Conservation (phyloP, 2,888 invertebrate genomes). For the Eulithis testata region DNA sequence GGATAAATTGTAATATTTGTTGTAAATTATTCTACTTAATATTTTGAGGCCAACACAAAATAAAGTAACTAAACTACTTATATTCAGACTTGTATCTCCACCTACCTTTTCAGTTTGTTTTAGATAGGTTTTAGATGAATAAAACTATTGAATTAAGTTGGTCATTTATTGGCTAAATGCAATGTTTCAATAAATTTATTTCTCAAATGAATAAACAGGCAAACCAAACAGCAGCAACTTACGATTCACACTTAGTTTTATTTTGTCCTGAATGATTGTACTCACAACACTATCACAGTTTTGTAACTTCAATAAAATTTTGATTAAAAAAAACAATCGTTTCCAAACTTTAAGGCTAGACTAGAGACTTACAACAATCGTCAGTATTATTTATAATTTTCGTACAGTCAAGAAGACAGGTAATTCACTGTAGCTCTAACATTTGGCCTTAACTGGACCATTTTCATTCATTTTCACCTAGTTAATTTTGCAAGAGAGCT, state of each 20-base stretch:
- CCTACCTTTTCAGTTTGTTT: too few relatives aligned
- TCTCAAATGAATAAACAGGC: constrained; percentile 45
- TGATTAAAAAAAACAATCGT: too few relatives aligned
- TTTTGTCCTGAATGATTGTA: neutral
- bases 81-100: constrained; percentile 47
- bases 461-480: too few relatives aligned
- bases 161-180: constrained; percentile 47
- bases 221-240: neutral
- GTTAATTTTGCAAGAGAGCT: too few relatives aligned
- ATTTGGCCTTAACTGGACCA: too few relatives aligned
- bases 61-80: constrained; percentile 58
- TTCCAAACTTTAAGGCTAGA: too few relatives aligned
- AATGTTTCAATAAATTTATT: constrained; percentile 37
- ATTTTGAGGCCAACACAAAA: constrained; percentile 78
- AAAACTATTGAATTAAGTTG: constrained; percentile 32
- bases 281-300: neutral
- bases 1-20: constrained; percentile 75
- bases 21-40: constrained; percentile 79
- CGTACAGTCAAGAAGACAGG: too few relatives aligned
- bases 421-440: too few relatives aligned
- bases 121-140: constrained; percentile 2
- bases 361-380: too few relatives aligned
- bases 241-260: neutral
- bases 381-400: too few relatives aligned
- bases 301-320: too few relatives aligned